Evolutionary conservation across 2,888 invertebrate genomes (phyloP), one percentile per base, ranked within the genome.

Genomic region (Trissoscelio sp.): DNA sequence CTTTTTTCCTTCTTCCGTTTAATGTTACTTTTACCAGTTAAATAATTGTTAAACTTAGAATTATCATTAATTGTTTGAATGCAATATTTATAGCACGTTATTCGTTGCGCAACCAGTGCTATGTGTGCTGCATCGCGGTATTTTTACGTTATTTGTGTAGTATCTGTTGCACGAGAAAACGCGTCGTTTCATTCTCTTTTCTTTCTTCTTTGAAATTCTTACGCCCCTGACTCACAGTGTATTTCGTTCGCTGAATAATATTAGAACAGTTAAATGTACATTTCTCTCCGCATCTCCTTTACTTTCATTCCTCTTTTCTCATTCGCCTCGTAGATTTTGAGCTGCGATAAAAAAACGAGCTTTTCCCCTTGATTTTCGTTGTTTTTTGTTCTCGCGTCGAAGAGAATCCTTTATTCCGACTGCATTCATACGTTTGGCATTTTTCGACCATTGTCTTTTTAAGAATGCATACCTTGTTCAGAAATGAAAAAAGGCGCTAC

Each of bases 251-350:
- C 58, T 51, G 79, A 83, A 83, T 85, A 86, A 87, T 87, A 87
- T 87, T 86, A 87, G 87, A 86, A 84, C 85, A 34, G 34, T 55
- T 31, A 67, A 75, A 79, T 66, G 64, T 67, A 70, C 66, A 81
- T 77, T 62, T 55, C 42, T 57, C 14, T 28, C n/a, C n/a, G 60
- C 31, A 12, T 78, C 60, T 55, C 55, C 44, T 46, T 57, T 64
- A 46, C 55, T 64, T 46, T 70, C 37, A 28, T 24, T 51, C 20
- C 20, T 28, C 37, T 34, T 55, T 62, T 60, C 37, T 31, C 24
- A 7, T 51, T 14, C 44, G 28, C 55, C 44, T 53, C 12, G 44
- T 46, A 51, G 37, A 69, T 70, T 55, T 53, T 31, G 44, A 62
- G 22, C 16, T 14, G 31, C 31, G 57, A 39, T 66, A 67, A 66